Evolutionary conservation across 2,113 vertebrate genomes (phyloP).

Genomic region (Dermatemys mawii): DNA sequence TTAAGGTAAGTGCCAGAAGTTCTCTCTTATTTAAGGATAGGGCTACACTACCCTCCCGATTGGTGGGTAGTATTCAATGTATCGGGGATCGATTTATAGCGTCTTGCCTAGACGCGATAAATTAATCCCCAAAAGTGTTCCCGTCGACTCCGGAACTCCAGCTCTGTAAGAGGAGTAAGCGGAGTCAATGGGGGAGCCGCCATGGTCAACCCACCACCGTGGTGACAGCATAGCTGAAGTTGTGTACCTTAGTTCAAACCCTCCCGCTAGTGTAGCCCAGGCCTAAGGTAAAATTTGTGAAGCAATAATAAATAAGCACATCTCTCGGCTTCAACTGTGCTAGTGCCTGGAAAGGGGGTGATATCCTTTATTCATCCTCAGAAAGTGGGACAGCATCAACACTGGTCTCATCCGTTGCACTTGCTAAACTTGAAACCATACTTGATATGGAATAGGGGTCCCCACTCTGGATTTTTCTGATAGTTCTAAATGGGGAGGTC

Average conservation of each 20-base stretch:
- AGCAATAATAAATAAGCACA: background rate
- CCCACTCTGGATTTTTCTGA: background rate
- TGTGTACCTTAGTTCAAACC: too few relatives aligned
- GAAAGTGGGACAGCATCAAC: background rate
- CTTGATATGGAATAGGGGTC: background rate
- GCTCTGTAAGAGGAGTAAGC: too few relatives aligned
- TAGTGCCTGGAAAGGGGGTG: background rate
- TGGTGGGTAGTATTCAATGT: too few relatives aligned
- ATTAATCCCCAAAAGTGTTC: too few relatives aligned
- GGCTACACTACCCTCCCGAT: too few relatives aligned
- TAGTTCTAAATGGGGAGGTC: background rate
- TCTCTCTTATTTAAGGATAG: background rate
- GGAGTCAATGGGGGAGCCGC: too few relatives aligned
- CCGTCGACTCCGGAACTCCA: too few relatives aligned
- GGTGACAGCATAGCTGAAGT: too few relatives aligned
- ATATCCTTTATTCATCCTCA: background rate
- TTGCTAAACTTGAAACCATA: background rate
- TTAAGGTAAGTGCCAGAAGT: background rate
- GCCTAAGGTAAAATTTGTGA: background rate
- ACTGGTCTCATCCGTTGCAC: background rate
- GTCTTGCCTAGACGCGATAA: too few relatives aligned
- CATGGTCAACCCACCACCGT: too few relatives aligned
- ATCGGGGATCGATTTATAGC: too few relatives aligned
- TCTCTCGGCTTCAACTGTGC: background rate
- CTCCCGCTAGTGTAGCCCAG: too few relatives aligned